Conservation (phyloP, 2,113 vertebrate genomes). For the western clawed frog (Xenopus tropicalis) region UCB_Xtro_10.0 CM004445.2:117957501-117958000, state of each 20-base stretch:
- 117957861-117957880: constrained; percentile 84
- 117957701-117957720: constrained; percentile 92
- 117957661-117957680: constrained; percentile 92
- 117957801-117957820: constrained; percentile 81
- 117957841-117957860: constrained; percentile 84
- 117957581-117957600: constrained; percentile 78
- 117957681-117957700: constrained; percentile 93
- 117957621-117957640: constrained; percentile 93
- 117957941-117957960: constrained; percentile 96
- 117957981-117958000: constrained; percentile 92
- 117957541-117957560: constrained; percentile 91
- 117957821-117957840: constrained; percentile 83
- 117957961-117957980: constrained; percentile 94
- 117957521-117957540: constrained; percentile 93
- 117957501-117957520: constrained; percentile 93
- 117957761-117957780: constrained; percentile 97
- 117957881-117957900: constrained; percentile 92
- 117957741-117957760: constrained; percentile 98
- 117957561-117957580: constrained; percentile 77
- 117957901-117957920: constrained; percentile 93
- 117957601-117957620: constrained; percentile 89
- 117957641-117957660: constrained; percentile 90
- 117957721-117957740: constrained; percentile 88
- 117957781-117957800: constrained; percentile 89
- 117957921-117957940: constrained; percentile 93